These are phyloP conservation scores for Uria aalge DNA, from an alignment of 2,113 vertebrate genomes.

Conservation along the genomic window DNA sequence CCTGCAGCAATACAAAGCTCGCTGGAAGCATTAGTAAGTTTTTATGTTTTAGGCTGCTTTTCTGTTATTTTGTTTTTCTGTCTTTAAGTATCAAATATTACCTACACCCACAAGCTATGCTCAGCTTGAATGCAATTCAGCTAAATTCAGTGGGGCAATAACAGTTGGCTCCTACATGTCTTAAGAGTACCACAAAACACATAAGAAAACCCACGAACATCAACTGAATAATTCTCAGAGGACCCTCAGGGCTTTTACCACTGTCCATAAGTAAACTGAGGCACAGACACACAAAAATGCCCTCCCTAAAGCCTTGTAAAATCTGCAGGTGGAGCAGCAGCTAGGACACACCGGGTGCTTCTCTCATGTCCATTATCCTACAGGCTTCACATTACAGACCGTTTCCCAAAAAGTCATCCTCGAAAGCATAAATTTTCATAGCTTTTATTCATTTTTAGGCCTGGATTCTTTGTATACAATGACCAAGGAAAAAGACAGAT, in stretches of 20 bases:
- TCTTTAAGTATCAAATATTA: background rate
- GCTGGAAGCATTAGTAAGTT: background rate
- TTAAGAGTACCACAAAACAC: background rate
- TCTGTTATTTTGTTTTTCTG: background rate
- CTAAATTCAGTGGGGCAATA: background rate
- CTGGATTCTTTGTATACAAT: background rate
- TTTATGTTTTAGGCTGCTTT: background rate
- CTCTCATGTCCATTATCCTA: background rate
- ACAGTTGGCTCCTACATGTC: background rate
- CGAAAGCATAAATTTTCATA: background rate
- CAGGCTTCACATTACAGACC: background rate
- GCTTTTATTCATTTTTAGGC: background rate
- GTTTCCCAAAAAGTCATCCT: background rate
- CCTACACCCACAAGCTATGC: background rate
- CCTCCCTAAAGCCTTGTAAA: background rate
- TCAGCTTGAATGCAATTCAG: background rate
- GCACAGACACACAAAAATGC: background rate
- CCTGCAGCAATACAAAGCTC: background rate
- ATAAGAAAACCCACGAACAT: background rate
- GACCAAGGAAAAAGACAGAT: background rate
- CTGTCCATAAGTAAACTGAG: background rate
- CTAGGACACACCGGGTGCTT: background rate
- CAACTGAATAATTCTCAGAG: background rate
- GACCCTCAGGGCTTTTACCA: background rate
- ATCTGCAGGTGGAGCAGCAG: background rate